phyloP scores from a whole-genome alignment of 2,888 invertebrate genomes.

The Rhopalosiphum nymphaeae region DNA sequence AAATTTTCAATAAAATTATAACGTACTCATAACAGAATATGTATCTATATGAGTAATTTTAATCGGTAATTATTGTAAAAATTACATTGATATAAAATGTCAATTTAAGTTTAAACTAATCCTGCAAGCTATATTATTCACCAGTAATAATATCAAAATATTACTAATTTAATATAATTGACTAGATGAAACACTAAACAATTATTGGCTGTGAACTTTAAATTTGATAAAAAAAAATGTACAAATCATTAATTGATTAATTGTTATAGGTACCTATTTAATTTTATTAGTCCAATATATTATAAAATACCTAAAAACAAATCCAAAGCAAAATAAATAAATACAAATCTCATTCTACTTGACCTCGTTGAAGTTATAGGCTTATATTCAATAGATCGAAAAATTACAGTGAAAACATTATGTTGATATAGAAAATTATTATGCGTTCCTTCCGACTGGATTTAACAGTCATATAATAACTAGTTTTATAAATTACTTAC shows the following conservation, averaged over 20 bases:
- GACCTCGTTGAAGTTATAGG: neutral
- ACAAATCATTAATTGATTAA: neutral
- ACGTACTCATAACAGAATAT: neutral
- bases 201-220: neutral
- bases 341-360: neutral
- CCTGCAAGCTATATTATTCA: neutral
- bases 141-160: neutral
- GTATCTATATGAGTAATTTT: neutral
- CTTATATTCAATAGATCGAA: neutral
- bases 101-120: neutral
- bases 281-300: neutral
- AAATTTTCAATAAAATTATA: neutral
- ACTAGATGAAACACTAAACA: neutral
- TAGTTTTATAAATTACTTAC: conserved; percentile 50
- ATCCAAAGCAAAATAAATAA: neutral
- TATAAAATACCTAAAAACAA: neutral
- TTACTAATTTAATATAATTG: neutral
- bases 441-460: neutral
- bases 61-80: neutral
- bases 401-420: neutral
- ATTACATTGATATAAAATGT: neutral
- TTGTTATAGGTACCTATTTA: neutral
- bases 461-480: conserved; percentile 35
- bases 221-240: neutral
- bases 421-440: neutral